A percentile compares a stretch with the other conserved stretches of the same genome.
Conservation (phyloP, 1,140 invertebrate species). For the Zelostemma sp. region DNA sequence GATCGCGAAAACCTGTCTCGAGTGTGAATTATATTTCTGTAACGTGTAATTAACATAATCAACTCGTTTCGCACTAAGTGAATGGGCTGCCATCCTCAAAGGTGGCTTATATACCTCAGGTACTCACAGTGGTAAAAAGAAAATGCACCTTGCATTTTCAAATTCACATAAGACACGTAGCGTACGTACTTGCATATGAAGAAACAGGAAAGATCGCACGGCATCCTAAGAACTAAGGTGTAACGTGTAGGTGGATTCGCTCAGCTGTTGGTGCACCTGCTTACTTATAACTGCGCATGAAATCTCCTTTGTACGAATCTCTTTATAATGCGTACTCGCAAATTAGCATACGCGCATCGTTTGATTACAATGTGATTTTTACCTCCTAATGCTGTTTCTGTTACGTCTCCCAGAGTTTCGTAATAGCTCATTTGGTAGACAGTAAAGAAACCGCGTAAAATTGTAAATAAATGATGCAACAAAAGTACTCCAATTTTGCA, state of each 20-base stretch:
- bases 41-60: constrained; percentile 10
- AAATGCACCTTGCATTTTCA: constrained; percentile 54
- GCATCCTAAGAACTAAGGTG: constrained; percentile 56
- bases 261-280: constrained; percentile 62
- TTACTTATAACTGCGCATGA: constrained; percentile 22
- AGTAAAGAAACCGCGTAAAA: too few species aligned
- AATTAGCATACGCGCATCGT: constrained; percentile 33
- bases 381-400: constrained; percentile 49
- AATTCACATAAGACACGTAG: constrained; percentile 18
- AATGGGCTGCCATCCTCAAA: background rate
- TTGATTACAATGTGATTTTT: constrained; percentile 25
- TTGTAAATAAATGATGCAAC: too few species aligned
- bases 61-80: constrained; percentile 1
- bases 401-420: constrained; percentile 34
- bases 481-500: too few species aligned
- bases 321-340: constrained; percentile 41
- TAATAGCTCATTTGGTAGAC: constrained; percentile 48
- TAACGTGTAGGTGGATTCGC: constrained; percentile 57
- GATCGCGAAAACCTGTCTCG: background rate
- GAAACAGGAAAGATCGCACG: constrained; percentile 17
- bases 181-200: constrained; percentile 20
- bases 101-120: background rate
- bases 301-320: constrained; percentile 34
- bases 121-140: constrained; percentile 12
- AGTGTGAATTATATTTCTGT: constrained; percentile 4